Conservation (phyloP, 2,888 invertebrate species). For the Andrena fulva region DNA sequence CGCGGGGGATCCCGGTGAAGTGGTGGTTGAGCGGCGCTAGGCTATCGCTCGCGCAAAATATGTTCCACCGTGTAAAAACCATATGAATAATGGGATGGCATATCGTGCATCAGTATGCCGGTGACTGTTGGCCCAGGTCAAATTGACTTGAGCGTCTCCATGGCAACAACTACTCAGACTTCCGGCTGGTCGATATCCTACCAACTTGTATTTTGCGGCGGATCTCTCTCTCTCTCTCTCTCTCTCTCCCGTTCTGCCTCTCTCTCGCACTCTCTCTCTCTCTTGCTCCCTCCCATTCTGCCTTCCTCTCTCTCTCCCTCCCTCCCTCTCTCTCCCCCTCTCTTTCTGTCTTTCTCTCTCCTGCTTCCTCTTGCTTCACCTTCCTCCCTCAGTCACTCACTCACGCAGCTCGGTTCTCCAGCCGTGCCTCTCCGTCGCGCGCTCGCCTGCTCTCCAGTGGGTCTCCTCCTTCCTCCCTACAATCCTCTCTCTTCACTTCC, state of each 20-base stretch:
- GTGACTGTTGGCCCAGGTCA: conserved; percentile 85
- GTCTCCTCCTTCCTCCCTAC: conserved; percentile 48
- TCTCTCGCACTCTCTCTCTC: conserved; percentile 18
- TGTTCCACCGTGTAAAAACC: conserved; percentile 73
- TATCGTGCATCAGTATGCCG: conserved; percentile 81
- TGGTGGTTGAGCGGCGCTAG: conserved; percentile 44
- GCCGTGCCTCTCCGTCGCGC: conserved; percentile 55
- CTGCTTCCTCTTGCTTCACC: conserved; percentile 24
- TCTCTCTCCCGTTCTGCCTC: conserved; percentile 33
- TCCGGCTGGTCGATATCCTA: conserved; percentile 86
- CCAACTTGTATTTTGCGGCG: conserved; percentile 81
- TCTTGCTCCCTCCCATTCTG: conserved; percentile 9
- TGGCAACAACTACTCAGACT: conserved; percentile 86
- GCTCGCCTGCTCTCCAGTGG: conserved; percentile 50
- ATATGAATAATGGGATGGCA: conserved; percentile 79
- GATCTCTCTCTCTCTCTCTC: conserved; percentile 71
- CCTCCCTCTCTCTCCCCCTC: conserved; percentile 37
- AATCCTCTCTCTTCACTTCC: conserved; percentile 44
- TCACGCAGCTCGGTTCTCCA: conserved; percentile 35
- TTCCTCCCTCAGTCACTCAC: conserved; percentile 49
- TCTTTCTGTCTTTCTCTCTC: conserved; percentile 28
- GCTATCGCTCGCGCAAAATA: conserved; percentile 68
- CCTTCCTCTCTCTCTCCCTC: not conserved
- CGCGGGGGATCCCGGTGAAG: conserved; percentile 38
- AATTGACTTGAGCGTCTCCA: conserved; percentile 87